Percentiles rank a stretch among this genome's conserved stretches.
Evolutionary conservation across 2,797 vertebrate species (phyloP).

Genomic region (Chelidonichthys spinosus): DNA sequence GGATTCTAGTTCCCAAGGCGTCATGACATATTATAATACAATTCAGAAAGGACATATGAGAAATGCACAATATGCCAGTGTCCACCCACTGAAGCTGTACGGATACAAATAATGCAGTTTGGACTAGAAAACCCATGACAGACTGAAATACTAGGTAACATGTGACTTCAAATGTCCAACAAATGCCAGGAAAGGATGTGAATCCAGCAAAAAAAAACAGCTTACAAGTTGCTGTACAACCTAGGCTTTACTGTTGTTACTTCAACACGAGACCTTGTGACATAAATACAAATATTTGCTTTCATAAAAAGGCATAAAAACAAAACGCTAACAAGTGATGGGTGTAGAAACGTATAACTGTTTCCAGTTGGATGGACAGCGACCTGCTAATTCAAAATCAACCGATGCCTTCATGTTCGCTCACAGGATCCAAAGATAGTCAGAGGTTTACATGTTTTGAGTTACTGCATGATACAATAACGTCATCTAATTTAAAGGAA

Average conservation of each 20-base stretch:
- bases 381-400: slow-evolving; percentile 9
- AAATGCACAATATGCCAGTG: background rate
- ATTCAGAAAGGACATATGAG: background rate
- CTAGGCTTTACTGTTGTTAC: background rate
- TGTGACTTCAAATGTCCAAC: background rate
- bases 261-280: slow-evolving; percentile 2
- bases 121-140: background rate
- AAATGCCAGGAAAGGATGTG: slow-evolving; percentile 5
- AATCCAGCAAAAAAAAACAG: slow-evolving; percentile 1
- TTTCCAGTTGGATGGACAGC: slow-evolving; percentile 1
- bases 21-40: background rate
- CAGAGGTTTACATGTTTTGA: slow-evolving; percentile 12
- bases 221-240: slow-evolving; percentile 1
- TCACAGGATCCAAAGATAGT: slow-evolving; percentile 24
- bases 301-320: slow-evolving; percentile 53
- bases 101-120: background rate
- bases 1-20: slow-evolving; percentile 23
- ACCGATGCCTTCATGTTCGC: slow-evolving; percentile 21
- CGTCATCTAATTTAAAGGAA: slow-evolving; percentile 28
- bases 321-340: slow-evolving; percentile 38
- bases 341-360: slow-evolving; percentile 32
- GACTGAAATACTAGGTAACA: slow-evolving; percentile 1
- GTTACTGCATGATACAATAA: slow-evolving; percentile 24
- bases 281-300: slow-evolving; percentile 34
- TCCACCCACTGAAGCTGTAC: background rate